Evolutionary conservation across 2,113 vertebrate species (phyloP), one percentile per base, ranked within the genome.

Genomic region (Narcine bancroftii): DNA sequence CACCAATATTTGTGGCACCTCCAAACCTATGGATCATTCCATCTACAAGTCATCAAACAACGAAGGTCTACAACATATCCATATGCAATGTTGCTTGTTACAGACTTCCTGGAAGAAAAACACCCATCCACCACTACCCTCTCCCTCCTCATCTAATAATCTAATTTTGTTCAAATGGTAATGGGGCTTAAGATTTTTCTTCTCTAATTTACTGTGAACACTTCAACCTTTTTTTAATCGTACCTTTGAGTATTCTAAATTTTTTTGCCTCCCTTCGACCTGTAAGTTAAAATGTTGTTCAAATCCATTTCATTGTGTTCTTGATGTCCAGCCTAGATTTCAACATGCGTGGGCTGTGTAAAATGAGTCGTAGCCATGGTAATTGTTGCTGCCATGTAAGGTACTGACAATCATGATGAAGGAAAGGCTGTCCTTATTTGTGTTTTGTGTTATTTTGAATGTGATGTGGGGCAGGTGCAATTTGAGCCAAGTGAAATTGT

Each of bases 331-430:
- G 11, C 63, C 89, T 66, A 42, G 56, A 66, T 69, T 26, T 33
- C 63, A 91, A 66, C 9, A 15, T 91, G 87, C 60, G 60, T 45
- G 65, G 89, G 65, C 19, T 91, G 26, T 66, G 11, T 33, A 42
- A 47, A 69, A 47, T 91, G 65, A 71, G 42, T 45, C 11, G 89
- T 91, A 69, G 81, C 89, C 65, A 45, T 69, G 65, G 89, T 65
- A 91, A 91, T 91, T 71, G 47, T 63, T 69, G 39, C 33, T 45
- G 65, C 39, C 63, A 45, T 66, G 65, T 29, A 11, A 5, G 47
- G 42, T 7, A 15, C 89, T 69, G 42, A 29, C 13, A 69, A 26
- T 19, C 65, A 91, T 45, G 29, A 91, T 69, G 63, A 47, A 47
- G 42, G 63, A 69, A 42, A 69, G 26, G 89, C 19, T 89, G 19